Base-by-base conservation (phyloP, 2,888 invertebrate genomes). In the Drosophila anomalipes region DNA sequence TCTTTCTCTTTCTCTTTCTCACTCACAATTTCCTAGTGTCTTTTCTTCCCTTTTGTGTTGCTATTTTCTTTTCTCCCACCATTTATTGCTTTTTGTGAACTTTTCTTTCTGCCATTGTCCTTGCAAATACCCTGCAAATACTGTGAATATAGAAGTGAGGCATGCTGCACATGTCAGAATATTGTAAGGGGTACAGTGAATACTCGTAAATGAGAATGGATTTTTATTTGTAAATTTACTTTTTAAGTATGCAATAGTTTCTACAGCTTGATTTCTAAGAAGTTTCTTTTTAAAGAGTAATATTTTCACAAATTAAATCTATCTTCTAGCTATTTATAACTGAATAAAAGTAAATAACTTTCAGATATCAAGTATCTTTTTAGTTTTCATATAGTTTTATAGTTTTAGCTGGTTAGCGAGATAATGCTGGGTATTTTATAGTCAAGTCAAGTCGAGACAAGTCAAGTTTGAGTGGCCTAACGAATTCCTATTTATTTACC, bases 101-200 rank as follows among this genome's bases (percentile, higher is more conserved):
- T 66, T 66, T 76, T 76, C 58, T 71, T 77, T 62, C 14, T 39
- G 67, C 63, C 28, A 65, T 77, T 77, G 77, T 77, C 77, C 77
- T 77, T 77, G 77, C 32, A 16, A 12, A 65, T 77, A 73, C 64
- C 76, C 66, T 67, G 44, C 41, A 65, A 30, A 28, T n/a, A 32
- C 30, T 12, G n/a, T 0, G 5, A 19, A 16, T 7, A 2, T 4
- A 9, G 4, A 47, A 16, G 26, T 16, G 26, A 16, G 47, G 47
- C 26, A 47, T 47, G 47, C 47, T 16, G 16, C 2, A 19, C 16
- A 1, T 16, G 0, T 3, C 1, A 1, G 4, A 9, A 26, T 47
- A 26, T 9, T 47, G 7, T 9, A 16, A 16, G 14, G 1, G 14
- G 0, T 47, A 16, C 47, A 26, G 47, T 44, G 22, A 44, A 6